These are phyloP conservation scores for Netelia virgata DNA, from an alignment of 2,888 invertebrate species.

Conservation along the genomic window DNA sequence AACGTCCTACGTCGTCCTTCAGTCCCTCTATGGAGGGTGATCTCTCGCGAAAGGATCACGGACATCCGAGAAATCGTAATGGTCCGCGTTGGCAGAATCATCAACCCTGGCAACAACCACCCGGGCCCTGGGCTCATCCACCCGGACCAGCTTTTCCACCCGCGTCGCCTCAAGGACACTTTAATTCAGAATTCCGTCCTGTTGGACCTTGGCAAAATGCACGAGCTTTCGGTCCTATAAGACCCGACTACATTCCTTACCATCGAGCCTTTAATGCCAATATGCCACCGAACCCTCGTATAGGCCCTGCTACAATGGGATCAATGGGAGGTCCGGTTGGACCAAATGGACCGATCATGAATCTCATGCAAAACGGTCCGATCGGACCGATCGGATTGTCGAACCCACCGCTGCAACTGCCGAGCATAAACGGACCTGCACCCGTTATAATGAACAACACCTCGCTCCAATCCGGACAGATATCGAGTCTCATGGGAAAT, in stretches of 20 bases:
- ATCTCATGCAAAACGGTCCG: conserved; percentile 70
- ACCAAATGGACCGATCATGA: conserved; percentile 72
- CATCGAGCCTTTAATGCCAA: conserved; percentile 79
- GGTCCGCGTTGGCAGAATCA: conserved; percentile 79
- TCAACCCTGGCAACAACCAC: conserved; percentile 80
- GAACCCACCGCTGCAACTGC: conserved; percentile 72
- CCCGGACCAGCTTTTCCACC: conserved; percentile 82
- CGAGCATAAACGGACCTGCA: conserved; percentile 76
- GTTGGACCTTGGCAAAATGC: conserved; percentile 83
- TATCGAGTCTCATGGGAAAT: conserved; percentile 66
- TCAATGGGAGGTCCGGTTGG: conserved; percentile 74
- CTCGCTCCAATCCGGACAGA: conserved; percentile 68
- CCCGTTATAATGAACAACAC: conserved; percentile 76
- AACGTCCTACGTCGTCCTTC: conserved; percentile 73
- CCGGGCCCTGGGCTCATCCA: conserved; percentile 79
- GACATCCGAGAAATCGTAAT: conserved; percentile 81
- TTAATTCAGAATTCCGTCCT: conserved; percentile 79
- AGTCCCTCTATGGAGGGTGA: conserved; percentile 82
- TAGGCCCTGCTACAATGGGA: conserved; percentile 77
- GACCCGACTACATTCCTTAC: conserved; percentile 80
- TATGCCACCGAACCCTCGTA: conserved; percentile 77
- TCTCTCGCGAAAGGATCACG: conserved; percentile 82
- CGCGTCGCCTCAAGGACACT: conserved; percentile 79
- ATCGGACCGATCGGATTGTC: conserved; percentile 75
- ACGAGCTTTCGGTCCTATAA: conserved; percentile 81